These are phyloP conservation scores for Nineta flava DNA, from an alignment of 2,888 invertebrate species.

Conservation along the genomic window DNA sequence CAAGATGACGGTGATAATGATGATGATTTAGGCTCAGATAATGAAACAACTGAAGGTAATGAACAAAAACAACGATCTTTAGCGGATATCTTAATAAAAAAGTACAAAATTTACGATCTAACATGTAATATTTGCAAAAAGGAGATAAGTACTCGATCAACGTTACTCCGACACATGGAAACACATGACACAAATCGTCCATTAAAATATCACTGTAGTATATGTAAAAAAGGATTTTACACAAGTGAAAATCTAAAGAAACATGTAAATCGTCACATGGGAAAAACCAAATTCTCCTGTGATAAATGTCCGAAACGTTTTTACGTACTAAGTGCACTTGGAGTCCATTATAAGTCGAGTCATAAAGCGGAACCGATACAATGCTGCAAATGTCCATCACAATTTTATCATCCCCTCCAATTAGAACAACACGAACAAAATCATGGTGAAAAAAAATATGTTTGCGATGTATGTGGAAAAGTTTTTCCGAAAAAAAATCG, in stretches of 20 bases:
- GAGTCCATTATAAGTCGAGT: background rate
- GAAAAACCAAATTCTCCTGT: background rate
- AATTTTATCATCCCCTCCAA: background rate
- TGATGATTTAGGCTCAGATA: background rate
- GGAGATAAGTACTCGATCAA: background rate
- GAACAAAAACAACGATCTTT: background rate
- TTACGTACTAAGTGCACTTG: background rate
- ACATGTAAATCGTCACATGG: background rate
- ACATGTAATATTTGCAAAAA: conserved; percentile 1
- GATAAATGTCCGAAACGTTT: background rate
- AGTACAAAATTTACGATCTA: background rate
- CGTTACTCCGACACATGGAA: conserved; percentile 1
- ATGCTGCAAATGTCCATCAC: background rate
- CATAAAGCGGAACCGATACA: background rate
- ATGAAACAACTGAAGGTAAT: background rate
- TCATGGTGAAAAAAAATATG: conserved; percentile 1
- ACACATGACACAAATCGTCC: background rate
- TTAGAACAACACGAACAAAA: background rate
- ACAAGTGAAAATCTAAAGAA: background rate
- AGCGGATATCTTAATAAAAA: background rate
- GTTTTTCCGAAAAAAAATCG: background rate
- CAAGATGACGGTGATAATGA: background rate
- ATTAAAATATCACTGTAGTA: background rate
- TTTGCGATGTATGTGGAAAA: conserved; percentile 2
- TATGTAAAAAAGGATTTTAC: conserved; percentile 2